Conservation (phyloP, 2,797 vertebrate genomes). For the Lateolabrax maculatus region DNA sequence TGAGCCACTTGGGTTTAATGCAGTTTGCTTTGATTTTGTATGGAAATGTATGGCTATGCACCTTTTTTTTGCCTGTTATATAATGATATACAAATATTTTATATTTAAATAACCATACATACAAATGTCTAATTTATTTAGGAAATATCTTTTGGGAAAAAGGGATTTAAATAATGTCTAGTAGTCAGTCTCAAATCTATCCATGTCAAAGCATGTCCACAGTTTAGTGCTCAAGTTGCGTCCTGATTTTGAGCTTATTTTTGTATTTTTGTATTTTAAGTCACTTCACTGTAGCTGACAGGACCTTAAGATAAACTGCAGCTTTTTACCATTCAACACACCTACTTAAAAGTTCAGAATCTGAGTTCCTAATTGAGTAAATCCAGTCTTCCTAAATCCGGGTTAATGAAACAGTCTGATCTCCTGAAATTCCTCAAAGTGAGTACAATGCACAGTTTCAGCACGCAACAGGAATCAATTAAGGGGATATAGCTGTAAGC, state of each 20-base stretch:
- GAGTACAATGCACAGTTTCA: background rate
- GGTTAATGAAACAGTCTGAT: conserved; percentile 18
- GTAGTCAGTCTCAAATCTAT: background rate
- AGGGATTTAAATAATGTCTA: background rate
- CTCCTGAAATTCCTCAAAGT: background rate
- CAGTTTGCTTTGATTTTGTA: background rate
- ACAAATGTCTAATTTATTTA: background rate
- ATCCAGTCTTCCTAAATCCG: conserved; percentile 33
- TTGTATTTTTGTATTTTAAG: too few relatives aligned
- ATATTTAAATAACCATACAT: background rate
- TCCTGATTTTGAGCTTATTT: background rate
- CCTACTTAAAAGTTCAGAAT: background rate
- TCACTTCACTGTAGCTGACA: background rate
- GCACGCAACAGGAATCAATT: background rate
- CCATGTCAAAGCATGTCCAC: background rate
- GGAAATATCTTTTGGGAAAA: background rate
- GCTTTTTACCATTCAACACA: conserved; percentile 5
- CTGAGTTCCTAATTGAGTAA: background rate
- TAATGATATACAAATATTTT: too few relatives aligned
- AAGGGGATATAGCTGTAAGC: background rate
- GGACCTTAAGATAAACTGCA: conserved; percentile 4
- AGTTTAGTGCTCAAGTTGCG: background rate
- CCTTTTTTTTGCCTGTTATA: too few relatives aligned
- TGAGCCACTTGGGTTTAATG: conserved; percentile 15
- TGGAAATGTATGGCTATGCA: too few relatives aligned